phyloP scores from a whole-genome alignment of 1,140 invertebrate genomes.

The Bombus superbus region DNA sequence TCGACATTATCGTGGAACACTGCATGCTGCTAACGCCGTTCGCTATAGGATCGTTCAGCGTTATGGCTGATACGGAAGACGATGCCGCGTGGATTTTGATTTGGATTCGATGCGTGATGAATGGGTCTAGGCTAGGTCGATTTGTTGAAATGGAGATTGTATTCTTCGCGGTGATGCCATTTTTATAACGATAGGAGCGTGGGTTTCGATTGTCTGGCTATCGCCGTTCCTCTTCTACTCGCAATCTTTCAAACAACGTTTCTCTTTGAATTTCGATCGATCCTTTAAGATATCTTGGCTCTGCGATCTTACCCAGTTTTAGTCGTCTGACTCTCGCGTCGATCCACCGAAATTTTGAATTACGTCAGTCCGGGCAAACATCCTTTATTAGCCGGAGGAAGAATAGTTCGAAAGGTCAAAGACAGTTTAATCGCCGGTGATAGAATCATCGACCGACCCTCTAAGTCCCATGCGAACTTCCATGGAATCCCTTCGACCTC shows the following conservation, averaged over 20 bases:
- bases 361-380: neutral
- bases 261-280: neutral
- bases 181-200: neutral
- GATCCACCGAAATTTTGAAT: neutral
- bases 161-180: neutral
- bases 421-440: neutral
- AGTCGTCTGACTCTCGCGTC: too few relatives aligned
- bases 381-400: neutral
- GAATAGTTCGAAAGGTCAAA: neutral
- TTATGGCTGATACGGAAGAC: slow-evolving; percentile 44
- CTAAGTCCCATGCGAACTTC: neutral
- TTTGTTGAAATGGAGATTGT: slow-evolving; percentile 11
- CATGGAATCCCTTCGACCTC: neutral
- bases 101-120: neutral
- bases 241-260: neutral
- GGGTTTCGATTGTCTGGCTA: neutral
- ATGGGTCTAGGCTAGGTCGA: neutral
- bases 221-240: neutral
- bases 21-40: slow-evolving; percentile 36
- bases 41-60: slow-evolving; percentile 38
- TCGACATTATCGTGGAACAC: slow-evolving; percentile 61
- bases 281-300: neutral
- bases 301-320: too few relatives aligned
- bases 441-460: neutral
- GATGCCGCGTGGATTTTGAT: slow-evolving; percentile 6